Evolutionary conservation across 2,797 vertebrate genomes (phyloP), one percentile per base, ranked within the genome.

Genomic region (Lepus oiostolus): DNA sequence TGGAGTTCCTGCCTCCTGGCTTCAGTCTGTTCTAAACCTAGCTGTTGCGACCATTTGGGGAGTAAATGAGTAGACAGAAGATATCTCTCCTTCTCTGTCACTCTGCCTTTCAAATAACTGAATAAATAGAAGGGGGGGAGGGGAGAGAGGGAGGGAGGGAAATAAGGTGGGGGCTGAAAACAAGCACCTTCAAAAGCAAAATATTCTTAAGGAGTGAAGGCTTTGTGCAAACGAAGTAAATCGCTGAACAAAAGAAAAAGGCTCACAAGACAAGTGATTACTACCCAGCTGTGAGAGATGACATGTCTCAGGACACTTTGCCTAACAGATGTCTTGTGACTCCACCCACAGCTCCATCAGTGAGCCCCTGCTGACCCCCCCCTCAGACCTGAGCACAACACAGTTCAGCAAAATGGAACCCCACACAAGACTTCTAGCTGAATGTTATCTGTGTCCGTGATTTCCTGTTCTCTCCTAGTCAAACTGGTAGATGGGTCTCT

Each of bases 121-220:
- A 47, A 47, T 47, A 47, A 47, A 42, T 42, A 42, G 42, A 47
- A 47, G 42, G 42, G 7, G 42, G 42, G 42, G 9, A 47, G 42
- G 42, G 5, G 42, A 47, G 42, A 8, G 42, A 47, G 42, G 8
- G 8, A 47, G 42, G 7, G 42, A 47, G 7, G 42, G 42, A 47
- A 47, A 54, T 19, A 26, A 19, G 30, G 4, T 24, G 82, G 35
- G 28, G 67, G 1, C 50, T 80, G 62, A 83, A 91, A 96, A 93
- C 10, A 71, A 93, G 38, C 50, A 89, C 65, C 52, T 94, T 81
- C 38, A 83, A 95, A 96, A 93, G 54, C 74, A 86, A 95, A 95
- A 75, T 50, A 50, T 79, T 75, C 76, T 87, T 79, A 84, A 80
- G 30, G 95, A 83, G n/a, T 82, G 22, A 76, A 1, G 10, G 22